phyloP scores from a whole-genome alignment of 2,113 vertebrate genomes.

The Onychorhynchus coronatus region DNA sequence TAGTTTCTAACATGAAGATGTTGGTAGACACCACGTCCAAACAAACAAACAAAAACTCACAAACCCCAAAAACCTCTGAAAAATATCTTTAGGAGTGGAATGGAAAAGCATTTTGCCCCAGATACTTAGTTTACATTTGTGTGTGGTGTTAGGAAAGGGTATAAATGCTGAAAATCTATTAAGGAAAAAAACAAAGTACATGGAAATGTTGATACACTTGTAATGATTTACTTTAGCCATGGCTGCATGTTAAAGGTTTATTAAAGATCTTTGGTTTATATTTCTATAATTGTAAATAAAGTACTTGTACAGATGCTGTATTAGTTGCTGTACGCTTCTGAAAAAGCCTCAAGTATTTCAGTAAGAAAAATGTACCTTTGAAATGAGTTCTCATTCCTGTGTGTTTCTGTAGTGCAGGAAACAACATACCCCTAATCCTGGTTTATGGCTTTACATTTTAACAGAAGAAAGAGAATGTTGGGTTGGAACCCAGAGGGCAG shows the following conservation, averaged over 20 bases:
- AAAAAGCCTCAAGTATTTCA: not conserved
- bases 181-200: not conserved
- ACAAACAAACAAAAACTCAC: not conserved
- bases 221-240: not conserved
- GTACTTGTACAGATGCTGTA: not conserved
- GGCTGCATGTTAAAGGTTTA: not conserved
- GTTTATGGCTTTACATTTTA: not conserved
- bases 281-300: not conserved
- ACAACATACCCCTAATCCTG: not conserved
- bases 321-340: not conserved
- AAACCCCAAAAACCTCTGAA: not conserved
- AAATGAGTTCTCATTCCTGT: not conserved
- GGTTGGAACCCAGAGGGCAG: not conserved
- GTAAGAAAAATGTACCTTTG: not conserved
- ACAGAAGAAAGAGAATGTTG: not conserved
- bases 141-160: not conserved
- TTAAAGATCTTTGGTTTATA: not conserved
- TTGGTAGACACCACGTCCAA: not conserved
- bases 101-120: not conserved
- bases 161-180: not conserved
- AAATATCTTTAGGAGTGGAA: not conserved
- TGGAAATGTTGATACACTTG: not conserved
- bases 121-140: not conserved
- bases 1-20: not conserved
- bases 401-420: not conserved